Conservation (phyloP, 1,140 invertebrate genomes). For the Ridgeia piscesae region DNA sequence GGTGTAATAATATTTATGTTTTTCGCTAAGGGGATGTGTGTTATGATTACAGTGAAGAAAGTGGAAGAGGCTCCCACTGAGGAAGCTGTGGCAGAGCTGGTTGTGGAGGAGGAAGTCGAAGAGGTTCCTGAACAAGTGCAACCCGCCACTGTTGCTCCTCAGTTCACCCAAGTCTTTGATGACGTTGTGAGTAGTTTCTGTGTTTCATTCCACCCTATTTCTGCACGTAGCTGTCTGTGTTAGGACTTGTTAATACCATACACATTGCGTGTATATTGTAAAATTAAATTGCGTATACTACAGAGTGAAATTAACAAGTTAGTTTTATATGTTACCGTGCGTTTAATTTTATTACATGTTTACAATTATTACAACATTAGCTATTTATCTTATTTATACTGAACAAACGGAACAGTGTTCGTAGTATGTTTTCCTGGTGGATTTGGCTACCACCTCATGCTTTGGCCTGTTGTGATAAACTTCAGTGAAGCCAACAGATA, state of each 20-base stretch:
- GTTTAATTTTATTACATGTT: no score
- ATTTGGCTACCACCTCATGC: neutral
- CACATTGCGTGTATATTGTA: no score
- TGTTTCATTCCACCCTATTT: no score
- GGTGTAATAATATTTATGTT: no score
- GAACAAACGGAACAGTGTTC: neutral
- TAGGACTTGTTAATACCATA: no score
- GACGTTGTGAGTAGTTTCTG: neutral
- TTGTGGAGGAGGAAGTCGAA: neutral
- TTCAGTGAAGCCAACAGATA: neutral
- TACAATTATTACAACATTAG: no score
- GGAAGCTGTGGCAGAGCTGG: neutral
- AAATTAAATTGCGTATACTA: no score
- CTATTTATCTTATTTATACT: no score
- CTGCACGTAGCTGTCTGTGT: no score
- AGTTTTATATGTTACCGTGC: no score
- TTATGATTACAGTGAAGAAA: neutral
- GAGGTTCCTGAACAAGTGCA: neutral
- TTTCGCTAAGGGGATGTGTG: neutral
- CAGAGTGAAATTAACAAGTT: no score
- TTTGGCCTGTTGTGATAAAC: neutral
- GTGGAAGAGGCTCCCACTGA: neutral
- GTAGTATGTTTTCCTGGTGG: neutral
- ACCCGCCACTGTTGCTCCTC: neutral
- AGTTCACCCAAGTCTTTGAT: neutral